Evolutionary conservation across 2,113 vertebrate genomes (phyloP).

Genomic region (Platichthys stellatus): DNA sequence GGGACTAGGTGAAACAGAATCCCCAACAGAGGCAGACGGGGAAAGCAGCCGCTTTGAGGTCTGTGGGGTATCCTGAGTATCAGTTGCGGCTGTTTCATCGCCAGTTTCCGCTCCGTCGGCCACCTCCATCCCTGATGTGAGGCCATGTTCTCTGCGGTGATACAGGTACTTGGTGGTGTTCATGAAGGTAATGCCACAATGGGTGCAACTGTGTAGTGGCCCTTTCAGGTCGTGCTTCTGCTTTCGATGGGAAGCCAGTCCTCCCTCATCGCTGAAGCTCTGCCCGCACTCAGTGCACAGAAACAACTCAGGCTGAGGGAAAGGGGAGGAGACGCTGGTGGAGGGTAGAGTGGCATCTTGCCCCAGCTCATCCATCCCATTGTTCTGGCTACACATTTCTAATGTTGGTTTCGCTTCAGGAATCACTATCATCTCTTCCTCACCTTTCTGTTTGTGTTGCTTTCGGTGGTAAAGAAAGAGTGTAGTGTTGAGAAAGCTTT

Average conservation of each 20-base stretch:
- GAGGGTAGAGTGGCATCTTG: not conserved
- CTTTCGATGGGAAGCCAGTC: conserved; percentile 83
- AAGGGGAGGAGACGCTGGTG: not conserved
- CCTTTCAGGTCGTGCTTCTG: conserved; percentile 79
- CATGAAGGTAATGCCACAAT: conserved; percentile 87
- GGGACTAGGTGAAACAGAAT: conserved; percentile 43
- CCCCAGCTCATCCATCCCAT: conserved; percentile 26
- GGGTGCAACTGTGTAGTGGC: conserved; percentile 84
- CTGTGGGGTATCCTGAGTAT: conserved; percentile 30
- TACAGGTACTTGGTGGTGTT: conserved; percentile 93
- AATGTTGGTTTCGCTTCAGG: conserved; percentile 1
- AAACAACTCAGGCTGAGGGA: conserved; percentile 69
- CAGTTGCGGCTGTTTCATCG: conserved; percentile 20
- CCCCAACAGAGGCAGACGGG: conserved; percentile 21
- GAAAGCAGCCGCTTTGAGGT: conserved; percentile 61
- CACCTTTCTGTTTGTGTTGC: conserved; percentile 82
- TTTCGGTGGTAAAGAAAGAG: conserved; percentile 95
- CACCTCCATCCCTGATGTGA: not conserved
- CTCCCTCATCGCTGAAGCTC: conserved; percentile 79
- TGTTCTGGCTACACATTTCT: conserved; percentile 19
- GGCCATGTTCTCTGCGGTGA: conserved; percentile 83
- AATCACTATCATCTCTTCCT: conserved; percentile 39
- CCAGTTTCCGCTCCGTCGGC: conserved; percentile 21
- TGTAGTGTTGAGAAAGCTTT: conserved; percentile 92
- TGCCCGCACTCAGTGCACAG: conserved; percentile 88